Percentiles rank a stretch among this genome's conserved stretches.
These are phyloP conservation scores for Phenacoccus solenopsis DNA, from an alignment of 1,140 invertebrate genomes.

Conservation along the genomic window DNA sequence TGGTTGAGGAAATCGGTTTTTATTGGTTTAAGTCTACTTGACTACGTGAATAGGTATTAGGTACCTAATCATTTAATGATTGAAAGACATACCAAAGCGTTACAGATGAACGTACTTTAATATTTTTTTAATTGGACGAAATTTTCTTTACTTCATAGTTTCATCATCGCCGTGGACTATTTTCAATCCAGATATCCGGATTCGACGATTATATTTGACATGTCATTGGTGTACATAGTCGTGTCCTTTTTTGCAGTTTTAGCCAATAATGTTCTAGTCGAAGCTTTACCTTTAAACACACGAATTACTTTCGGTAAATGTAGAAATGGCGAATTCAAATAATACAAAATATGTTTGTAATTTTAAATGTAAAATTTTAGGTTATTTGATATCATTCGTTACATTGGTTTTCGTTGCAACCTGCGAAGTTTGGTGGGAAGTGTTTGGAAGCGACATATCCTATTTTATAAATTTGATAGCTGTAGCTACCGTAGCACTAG, in stretches of 20 bases:
- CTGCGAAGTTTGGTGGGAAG: slow-evolving; percentile 71
- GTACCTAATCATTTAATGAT: background rate
- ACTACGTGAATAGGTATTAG: no score
- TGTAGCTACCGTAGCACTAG: slow-evolving; percentile 70
- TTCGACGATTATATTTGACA: slow-evolving; percentile 77
- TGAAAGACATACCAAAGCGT: background rate
- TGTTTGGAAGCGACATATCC: slow-evolving; percentile 53
- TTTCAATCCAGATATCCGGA: slow-evolving; percentile 71
- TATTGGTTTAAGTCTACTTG: no score
- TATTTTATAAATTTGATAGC: slow-evolving; percentile 73
- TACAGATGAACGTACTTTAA: background rate
- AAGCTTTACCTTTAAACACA: slow-evolving; percentile 64
- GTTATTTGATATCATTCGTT: slow-evolving; percentile 66
- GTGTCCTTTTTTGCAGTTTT: slow-evolving; percentile 75
- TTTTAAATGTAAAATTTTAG: slow-evolving; percentile 35
- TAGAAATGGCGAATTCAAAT: no score
- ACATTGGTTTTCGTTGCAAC: slow-evolving; percentile 69
- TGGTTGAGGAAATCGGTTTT: no score
- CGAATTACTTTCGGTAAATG: slow-evolving; percentile 70
- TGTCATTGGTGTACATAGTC: slow-evolving; percentile 79
- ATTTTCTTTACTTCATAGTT: slow-evolving; percentile 44
- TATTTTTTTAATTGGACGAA: background rate
- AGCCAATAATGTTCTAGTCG: slow-evolving; percentile 71
- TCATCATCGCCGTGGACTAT: slow-evolving; percentile 80
- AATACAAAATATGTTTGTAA: no score